Evolutionary conservation across 2,797 vertebrate species (phyloP).

Genomic region (Brachyrhaphis roseni): DNA sequence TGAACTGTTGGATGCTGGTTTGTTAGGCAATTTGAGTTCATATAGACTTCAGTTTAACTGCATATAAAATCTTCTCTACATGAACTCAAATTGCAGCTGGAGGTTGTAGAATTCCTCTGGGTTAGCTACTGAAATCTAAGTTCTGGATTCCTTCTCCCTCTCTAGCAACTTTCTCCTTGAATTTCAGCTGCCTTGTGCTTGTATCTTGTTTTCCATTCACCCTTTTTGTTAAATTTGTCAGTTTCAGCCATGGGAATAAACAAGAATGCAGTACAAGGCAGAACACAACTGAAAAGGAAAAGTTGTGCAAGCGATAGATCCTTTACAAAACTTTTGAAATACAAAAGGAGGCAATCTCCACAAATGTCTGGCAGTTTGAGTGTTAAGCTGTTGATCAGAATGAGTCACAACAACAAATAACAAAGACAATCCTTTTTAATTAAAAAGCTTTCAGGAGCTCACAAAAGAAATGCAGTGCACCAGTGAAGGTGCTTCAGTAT

Average conservation of each 20-base stretch:
- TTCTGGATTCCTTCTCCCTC: not conserved
- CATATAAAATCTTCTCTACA: not conserved
- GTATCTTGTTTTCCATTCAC: not conserved
- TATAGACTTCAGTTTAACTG: not conserved
- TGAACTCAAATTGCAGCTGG: not conserved
- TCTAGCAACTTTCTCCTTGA: not conserved
- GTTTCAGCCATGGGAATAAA: not conserved
- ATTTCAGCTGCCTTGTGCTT: not conserved
- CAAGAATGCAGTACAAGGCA: not conserved
- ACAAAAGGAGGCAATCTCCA: not conserved
- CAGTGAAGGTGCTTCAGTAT: not conserved
- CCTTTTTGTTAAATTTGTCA: not conserved
- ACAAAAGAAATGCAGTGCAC: constrained; percentile 1
- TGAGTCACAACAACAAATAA: not conserved
- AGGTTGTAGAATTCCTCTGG: not conserved
- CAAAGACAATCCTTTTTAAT: constrained; percentile 3
- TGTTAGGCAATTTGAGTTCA: not conserved
- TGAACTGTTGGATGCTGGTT: not conserved
- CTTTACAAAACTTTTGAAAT: not conserved
- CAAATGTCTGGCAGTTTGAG: not conserved
- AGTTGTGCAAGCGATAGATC: not conserved
- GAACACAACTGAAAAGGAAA: not conserved
- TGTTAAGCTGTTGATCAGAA: constrained; percentile 1
- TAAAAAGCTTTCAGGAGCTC: constrained; percentile 15
- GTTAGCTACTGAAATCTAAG: not conserved